These are phyloP conservation scores for Rhinophrynus dorsalis DNA, from an alignment of 2,797 vertebrate genomes.

Conservation along the genomic window DNA sequence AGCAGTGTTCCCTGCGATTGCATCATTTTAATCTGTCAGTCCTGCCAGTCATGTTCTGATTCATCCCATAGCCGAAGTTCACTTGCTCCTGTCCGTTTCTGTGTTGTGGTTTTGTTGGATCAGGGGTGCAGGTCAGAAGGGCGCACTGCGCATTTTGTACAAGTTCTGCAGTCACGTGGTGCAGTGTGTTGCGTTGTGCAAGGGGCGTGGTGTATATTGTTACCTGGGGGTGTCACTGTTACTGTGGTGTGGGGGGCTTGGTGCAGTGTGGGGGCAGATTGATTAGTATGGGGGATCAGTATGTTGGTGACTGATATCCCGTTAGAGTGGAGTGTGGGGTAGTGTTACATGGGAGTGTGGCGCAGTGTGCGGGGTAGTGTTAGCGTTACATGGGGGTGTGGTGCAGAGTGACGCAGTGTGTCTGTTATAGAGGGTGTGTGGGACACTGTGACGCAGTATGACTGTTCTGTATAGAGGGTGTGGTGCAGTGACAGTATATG, in stretches of 20 bases:
- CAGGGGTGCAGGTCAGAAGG: not conserved
- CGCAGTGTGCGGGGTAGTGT: not conserved
- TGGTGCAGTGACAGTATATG: conserved; percentile 27
- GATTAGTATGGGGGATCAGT: no score
- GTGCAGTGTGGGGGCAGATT: conserved; percentile 9
- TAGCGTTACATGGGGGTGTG: not conserved
- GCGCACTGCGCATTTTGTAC: conserved; percentile 4
- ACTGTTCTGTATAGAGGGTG: conserved; percentile 21
- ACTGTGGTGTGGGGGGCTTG: conserved; percentile 12
- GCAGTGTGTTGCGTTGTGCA: not conserved
- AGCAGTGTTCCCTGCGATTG: no score
- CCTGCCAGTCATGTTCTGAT: no score
- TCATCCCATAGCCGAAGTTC: no score
- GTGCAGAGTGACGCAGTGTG: not conserved
- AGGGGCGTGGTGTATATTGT: conserved; percentile 22
- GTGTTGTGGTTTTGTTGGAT: no score
- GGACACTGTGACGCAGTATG: conserved; percentile 27
- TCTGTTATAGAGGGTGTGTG: not conserved
- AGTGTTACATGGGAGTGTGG: no score
- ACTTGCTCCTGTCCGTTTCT: no score
- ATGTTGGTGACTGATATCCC: no score
- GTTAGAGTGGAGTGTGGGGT: no score
- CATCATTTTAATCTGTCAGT: no score
- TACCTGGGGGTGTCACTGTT: no score
- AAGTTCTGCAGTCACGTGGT: conserved; percentile 29